Percentiles rank a stretch among this genome's conserved stretches.
Conservation (phyloP, 2,797 vertebrate species). For the Pygocentrus nattereri region DNA sequence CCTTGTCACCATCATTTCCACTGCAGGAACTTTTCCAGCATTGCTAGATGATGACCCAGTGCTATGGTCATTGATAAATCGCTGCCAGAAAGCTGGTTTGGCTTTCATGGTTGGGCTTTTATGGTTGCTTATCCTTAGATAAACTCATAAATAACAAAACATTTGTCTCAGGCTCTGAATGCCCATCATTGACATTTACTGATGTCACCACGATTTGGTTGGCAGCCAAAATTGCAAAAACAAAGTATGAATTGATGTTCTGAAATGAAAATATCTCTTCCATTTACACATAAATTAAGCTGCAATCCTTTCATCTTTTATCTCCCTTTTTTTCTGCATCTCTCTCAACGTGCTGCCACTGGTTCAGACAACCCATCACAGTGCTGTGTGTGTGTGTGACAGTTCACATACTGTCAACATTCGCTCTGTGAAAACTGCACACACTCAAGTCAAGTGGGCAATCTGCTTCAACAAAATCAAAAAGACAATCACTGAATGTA, state of each 20-base stretch:
- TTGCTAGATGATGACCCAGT: background rate
- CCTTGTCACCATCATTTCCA: no score
- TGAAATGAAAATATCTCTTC: background rate
- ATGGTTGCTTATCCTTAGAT: background rate
- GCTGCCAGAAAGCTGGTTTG: background rate
- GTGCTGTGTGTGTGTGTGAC: background rate
- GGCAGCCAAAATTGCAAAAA: background rate
- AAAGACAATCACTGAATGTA: background rate
- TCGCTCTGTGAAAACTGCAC: background rate
- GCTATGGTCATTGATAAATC: background rate
- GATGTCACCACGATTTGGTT: background rate
- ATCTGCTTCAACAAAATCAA: conserved; percentile 1
- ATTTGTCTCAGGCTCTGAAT: background rate
- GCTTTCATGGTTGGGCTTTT: background rate
- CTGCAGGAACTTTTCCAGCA: no score
- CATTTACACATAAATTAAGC: background rate
- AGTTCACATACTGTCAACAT: background rate
- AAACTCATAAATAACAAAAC: background rate
- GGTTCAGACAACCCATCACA: background rate
- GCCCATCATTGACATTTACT: background rate
- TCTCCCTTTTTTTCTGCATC: background rate
- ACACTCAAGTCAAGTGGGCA: conserved; percentile 7
- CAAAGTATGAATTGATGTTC: background rate
- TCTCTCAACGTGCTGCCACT: background rate
- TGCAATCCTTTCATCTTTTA: background rate